A percentile compares a stretch with the other conserved stretches of the same genome.
Conservation (phyloP, 2,888 invertebrate genomes). For the Machimus atricapillus region DNA sequence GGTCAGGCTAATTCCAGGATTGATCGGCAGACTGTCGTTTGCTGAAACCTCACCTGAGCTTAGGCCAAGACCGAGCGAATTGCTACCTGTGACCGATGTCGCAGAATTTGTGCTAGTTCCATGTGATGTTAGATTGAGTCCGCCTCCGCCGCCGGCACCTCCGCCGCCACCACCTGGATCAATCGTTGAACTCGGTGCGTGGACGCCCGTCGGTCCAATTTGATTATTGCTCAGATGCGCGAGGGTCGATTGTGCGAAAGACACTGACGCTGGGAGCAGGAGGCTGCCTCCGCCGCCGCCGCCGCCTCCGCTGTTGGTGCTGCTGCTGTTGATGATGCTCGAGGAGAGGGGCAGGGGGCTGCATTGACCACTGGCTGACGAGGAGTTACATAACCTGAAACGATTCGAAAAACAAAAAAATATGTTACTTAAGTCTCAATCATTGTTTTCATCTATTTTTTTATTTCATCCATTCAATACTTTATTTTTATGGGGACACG, state of each 20-base stretch:
- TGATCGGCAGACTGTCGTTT: slow-evolving; percentile 43
- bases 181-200: slow-evolving; percentile 34
- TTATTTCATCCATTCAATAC: neutral
- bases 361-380: slow-evolving; percentile 41
- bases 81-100: slow-evolving; percentile 54
- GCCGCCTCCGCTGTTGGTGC: neutral
- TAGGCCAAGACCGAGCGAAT: slow-evolving; percentile 48
- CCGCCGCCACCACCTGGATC: slow-evolving; percentile 56
- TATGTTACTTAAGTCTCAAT: neutral
- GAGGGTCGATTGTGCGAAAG: slow-evolving; percentile 46
- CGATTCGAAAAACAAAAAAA: neutral
- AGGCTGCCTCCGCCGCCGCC: slow-evolving; percentile 28
- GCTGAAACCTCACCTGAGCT: slow-evolving; percentile 31
- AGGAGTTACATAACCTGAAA: slow-evolving; percentile 44
- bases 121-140: slow-evolving; percentile 58
- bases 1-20: slow-evolving; percentile 43
- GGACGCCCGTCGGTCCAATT: slow-evolving; percentile 7
- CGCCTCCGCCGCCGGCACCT: slow-evolving; percentile 64
- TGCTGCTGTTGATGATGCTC: slow-evolving; percentile 13
- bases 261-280: slow-evolving; percentile 46
- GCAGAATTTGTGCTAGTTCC: slow-evolving; percentile 57
- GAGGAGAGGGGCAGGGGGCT: slow-evolving; percentile 41
- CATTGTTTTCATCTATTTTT: neutral
- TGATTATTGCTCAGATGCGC: slow-evolving; percentile 47
- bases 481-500: neutral